Percentiles rank a stretch among this genome's conserved stretches.
Evolutionary conservation across 2,888 invertebrate genomes (phyloP).

Genomic region (Myathropa florea): DNA sequence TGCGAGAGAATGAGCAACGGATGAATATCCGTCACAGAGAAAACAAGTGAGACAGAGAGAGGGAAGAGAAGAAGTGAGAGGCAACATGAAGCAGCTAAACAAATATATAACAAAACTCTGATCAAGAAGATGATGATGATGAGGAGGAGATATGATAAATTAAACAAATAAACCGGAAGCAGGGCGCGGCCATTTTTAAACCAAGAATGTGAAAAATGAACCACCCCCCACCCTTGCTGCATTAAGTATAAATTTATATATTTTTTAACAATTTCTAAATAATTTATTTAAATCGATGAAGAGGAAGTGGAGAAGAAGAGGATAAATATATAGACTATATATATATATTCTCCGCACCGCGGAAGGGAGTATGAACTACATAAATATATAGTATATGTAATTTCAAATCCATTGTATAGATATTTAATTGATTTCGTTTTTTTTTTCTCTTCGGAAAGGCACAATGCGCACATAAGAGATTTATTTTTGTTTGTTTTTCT

Average conservation of each 20-base stretch:
- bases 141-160: neutral
- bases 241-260: constrained; percentile 58
- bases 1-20: neutral
- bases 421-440: constrained; percentile 22
- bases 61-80: constrained; percentile 7
- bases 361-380: constrained; percentile 44
- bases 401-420: constrained; percentile 52
- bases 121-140: neutral
- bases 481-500: constrained; percentile 7
- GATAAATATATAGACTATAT: constrained; percentile 41
- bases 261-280: constrained; percentile 57
- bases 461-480: constrained; percentile 51
- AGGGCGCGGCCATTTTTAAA: constrained; percentile 52
- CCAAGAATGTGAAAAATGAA: constrained; percentile 9
- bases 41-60: neutral
- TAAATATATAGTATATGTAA: neutral
- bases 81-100: constrained; percentile 39
- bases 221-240: constrained; percentile 21
- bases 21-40: too few species aligned
- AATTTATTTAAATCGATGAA: constrained; percentile 57
- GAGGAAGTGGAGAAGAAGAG: constrained; percentile 6
- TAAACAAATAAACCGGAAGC: constrained; percentile 6
- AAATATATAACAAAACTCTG: neutral
- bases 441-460: constrained; percentile 40
- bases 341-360: constrained; percentile 41